Evolutionary conservation across 2,888 invertebrate genomes (phyloP).

Genomic region (Torymus tubicola): DNA sequence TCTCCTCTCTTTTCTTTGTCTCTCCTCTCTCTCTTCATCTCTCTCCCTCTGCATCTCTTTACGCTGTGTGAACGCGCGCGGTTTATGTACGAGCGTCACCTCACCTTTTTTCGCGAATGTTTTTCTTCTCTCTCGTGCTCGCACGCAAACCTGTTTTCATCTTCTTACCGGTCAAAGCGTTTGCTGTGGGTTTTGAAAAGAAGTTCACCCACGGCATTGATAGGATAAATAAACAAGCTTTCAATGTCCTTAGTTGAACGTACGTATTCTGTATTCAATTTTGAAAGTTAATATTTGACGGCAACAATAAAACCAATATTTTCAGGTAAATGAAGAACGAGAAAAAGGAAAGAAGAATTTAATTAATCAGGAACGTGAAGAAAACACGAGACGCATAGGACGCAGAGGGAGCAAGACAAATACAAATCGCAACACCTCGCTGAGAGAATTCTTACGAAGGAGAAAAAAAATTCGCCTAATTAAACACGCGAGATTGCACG

Average conservation of each 20-base stretch:
- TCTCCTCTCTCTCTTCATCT: background rate
- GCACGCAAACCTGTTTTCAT: background rate
- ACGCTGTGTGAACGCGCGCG: background rate
- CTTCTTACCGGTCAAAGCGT: background rate
- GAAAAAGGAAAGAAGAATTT: background rate
- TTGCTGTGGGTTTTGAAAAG: no score
- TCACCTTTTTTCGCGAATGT: background rate
- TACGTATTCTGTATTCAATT: no score
- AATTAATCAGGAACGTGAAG: background rate
- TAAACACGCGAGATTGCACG: conserved; percentile 15
- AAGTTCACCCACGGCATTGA: no score
- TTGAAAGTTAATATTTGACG: no score
- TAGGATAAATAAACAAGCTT: no score
- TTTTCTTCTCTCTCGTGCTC: no score
- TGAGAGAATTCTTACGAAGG: no score
- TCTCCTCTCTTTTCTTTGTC: conserved; percentile 14
- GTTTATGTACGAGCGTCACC: background rate
- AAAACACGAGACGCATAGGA: no score
- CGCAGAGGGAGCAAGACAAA: no score
- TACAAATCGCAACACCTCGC: no score
- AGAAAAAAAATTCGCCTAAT: conserved; percentile 17
- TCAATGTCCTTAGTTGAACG: no score
- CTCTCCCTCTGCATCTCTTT: background rate
- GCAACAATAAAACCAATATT: no score
- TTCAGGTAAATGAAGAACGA: background rate